Conservation (phyloP, 2,113 vertebrate species). For the Hemicordylus capensis region DNA sequence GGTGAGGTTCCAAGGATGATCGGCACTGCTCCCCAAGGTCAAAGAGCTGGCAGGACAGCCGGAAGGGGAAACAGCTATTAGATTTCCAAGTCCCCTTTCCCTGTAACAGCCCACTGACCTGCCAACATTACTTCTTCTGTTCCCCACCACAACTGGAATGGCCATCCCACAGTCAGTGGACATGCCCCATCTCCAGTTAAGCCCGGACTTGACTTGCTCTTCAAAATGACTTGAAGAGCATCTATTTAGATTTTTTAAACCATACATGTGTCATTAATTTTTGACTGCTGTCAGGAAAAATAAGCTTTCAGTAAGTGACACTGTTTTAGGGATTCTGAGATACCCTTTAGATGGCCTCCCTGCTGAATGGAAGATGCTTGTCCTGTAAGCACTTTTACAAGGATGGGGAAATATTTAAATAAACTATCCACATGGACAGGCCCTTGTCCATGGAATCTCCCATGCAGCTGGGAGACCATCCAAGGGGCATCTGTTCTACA, state of each 20-base stretch:
- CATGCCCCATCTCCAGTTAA: too few relatives aligned
- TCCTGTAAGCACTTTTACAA: constrained; percentile 19
- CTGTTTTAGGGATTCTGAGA: neutral
- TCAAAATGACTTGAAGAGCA: constrained; percentile 40
- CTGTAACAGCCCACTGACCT: too few relatives aligned
- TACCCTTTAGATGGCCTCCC: too few relatives aligned
- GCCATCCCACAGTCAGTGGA: too few relatives aligned
- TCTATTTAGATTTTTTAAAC: constrained; percentile 38
- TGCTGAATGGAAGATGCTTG: neutral
- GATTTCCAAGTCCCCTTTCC: too few relatives aligned
- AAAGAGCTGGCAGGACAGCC: too few relatives aligned
- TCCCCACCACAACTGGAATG: too few relatives aligned
- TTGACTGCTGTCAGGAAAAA: constrained; percentile 25
- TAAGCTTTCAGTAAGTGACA: constrained; percentile 34
- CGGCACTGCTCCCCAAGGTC: too few relatives aligned
- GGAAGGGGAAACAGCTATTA: too few relatives aligned
- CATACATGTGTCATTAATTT: constrained; percentile 34
- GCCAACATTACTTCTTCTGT: too few relatives aligned
- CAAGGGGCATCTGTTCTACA: neutral
- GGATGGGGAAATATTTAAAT: neutral
- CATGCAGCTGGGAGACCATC: neutral
- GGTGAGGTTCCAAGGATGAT: too few relatives aligned
- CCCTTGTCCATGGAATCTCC: neutral
- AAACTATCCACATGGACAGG: neutral
- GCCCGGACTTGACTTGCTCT: too few relatives aligned